Percentiles rank a stretch among this genome's conserved stretches.
These are phyloP conservation scores for Anguilla obscura DNA, from an alignment of 2,797 vertebrate genomes.

Conservation along the genomic window DNA sequence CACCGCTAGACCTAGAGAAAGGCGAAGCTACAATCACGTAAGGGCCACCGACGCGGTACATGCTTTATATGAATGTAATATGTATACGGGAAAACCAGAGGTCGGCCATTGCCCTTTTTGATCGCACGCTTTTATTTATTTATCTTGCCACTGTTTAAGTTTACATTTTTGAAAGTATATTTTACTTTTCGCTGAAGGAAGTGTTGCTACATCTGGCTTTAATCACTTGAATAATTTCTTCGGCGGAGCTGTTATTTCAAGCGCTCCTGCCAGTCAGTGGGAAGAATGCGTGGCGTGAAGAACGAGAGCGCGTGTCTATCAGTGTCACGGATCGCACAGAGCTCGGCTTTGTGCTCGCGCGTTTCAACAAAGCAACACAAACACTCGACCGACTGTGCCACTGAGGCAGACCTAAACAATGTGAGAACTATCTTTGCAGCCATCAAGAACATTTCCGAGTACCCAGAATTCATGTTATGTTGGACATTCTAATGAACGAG, in stretches of 20 bases:
- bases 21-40: neutral
- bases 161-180: constrained; percentile 13
- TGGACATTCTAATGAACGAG: neutral
- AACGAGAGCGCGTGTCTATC: neutral
- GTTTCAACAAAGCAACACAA: neutral
- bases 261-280: neutral
- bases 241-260: constrained; percentile 16
- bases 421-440: neutral
- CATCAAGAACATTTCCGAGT: neutral
- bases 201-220: constrained; percentile 1
- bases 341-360: neutral
- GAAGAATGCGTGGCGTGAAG: neutral
- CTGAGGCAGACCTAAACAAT: neutral
- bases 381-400: neutral
- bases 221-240: constrained; percentile 21
- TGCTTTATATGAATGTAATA: no score
- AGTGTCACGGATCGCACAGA: neutral
- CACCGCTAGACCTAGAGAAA: neutral
- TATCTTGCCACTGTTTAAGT: constrained; percentile 6
- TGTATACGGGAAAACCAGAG: neutral
- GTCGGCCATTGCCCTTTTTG: neutral
- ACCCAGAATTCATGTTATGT: neutral
- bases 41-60: neutral
- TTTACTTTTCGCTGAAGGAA: neutral
- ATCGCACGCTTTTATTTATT: neutral